Evolutionary conservation across 2,888 invertebrate species (phyloP).

Genomic region (Oeneis ivallda): DNA sequence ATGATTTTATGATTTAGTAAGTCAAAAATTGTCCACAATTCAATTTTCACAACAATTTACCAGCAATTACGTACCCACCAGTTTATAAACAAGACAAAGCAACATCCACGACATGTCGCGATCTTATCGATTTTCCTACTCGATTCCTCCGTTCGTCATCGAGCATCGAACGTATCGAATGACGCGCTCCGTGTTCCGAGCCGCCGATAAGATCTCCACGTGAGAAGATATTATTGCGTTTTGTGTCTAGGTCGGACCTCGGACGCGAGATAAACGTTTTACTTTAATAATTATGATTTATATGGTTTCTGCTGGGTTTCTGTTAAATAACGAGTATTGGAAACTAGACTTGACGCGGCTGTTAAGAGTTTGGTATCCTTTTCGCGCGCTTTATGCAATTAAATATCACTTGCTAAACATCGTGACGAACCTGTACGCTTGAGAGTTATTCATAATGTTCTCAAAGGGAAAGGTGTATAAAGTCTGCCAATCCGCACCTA

Average conservation of each 20-base stretch:
- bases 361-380: too few species aligned
- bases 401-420: too few species aligned
- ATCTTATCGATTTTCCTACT: constrained; percentile 42
- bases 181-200: constrained; percentile 35
- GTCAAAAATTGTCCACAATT: not conserved
- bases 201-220: constrained; percentile 37
- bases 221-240: constrained; percentile 30
- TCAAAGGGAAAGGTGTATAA: too few species aligned
- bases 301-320: constrained; percentile 5
- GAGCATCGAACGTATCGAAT: constrained; percentile 40
- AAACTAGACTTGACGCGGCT: too few species aligned
- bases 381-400: too few species aligned
- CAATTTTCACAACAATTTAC: constrained; percentile 4
- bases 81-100: constrained; percentile 17
- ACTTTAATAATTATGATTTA: constrained; percentile 11
- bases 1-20: too few species aligned
- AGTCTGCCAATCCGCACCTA: too few species aligned
- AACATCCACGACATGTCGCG: constrained; percentile 15
- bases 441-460: too few species aligned
- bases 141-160: constrained; percentile 39
- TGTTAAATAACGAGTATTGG: not conserved
- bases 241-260: constrained; percentile 28
- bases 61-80: constrained; percentile 5
- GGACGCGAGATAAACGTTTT: constrained; percentile 15
- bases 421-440: too few species aligned